A percentile compares a stretch with the other conserved stretches of the same genome.
phyloP scores from a whole-genome alignment of 2,888 invertebrate genomes.

The Didymodactylos carnosus region DNA sequence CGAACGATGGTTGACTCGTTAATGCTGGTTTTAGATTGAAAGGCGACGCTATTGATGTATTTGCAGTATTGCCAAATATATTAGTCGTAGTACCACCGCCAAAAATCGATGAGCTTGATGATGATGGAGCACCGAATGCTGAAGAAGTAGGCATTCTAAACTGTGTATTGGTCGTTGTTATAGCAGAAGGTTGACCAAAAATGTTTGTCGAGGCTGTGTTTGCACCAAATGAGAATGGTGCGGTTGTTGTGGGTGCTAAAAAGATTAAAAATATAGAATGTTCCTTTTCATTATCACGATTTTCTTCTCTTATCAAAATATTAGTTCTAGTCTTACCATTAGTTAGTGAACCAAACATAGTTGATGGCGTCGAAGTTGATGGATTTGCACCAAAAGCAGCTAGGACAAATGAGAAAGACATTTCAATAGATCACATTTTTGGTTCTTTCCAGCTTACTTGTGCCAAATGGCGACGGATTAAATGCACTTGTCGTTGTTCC shows the following conservation, averaged over 20 bases:
- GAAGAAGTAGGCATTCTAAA: not conserved
- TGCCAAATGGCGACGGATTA: not conserved
- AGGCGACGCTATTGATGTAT: not conserved
- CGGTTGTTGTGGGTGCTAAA: slow-evolving; percentile 3
- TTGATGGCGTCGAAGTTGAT: not conserved
- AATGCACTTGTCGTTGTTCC: not conserved
- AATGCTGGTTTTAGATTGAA: not conserved
- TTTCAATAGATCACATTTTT: not conserved
- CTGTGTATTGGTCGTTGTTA: not conserved
- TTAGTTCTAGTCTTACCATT: not conserved
- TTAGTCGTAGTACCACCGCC: slow-evolving; percentile 1
- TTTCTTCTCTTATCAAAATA: not conserved
- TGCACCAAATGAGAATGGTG: slow-evolving; percentile 2
- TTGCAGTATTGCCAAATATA: not conserved
- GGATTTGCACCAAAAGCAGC: not conserved
- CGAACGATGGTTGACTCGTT: not conserved
- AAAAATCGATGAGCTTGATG: not conserved
- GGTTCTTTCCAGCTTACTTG: not conserved
- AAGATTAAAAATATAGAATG: not conserved
- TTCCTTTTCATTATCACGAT: not conserved
- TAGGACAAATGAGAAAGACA: no score
- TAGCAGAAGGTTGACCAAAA: slow-evolving; percentile 3
- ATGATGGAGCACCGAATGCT: not conserved
- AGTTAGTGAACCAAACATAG: slow-evolving; percentile 1
- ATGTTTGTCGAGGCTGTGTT: not conserved